Percentiles rank a stretch among this genome's conserved stretches.
Conservation (phyloP, 2,797 vertebrate species). For the Ispidina lecontei region DNA sequence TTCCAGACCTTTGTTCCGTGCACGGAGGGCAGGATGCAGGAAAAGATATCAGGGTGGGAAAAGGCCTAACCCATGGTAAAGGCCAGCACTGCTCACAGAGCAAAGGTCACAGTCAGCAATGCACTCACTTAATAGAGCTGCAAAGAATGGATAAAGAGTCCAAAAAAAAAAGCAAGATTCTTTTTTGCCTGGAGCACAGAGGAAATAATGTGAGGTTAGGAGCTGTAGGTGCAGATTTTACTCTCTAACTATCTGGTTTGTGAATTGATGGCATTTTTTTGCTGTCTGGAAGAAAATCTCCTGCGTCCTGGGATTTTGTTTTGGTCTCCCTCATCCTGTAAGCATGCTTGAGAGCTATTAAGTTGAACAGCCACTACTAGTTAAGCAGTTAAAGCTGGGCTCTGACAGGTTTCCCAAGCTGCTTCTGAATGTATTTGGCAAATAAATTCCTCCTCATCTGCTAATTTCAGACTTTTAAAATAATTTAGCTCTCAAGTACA, state of each 20-base stretch:
- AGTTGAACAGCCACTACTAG: constrained; percentile 44
- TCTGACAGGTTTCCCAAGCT: constrained; percentile 64
- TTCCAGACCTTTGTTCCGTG: constrained; percentile 7
- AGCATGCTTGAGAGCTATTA: constrained; percentile 33
- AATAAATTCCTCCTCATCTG: constrained; percentile 69
- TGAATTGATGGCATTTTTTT: background rate
- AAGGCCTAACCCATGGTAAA: background rate
- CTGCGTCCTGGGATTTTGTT: background rate
- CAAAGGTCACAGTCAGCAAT: constrained; percentile 9
- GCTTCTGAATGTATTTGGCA: constrained; percentile 56
- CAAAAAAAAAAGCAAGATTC: background rate
- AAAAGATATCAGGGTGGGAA: background rate
- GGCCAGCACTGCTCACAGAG: fast-evolving
- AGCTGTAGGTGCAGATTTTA: background rate
- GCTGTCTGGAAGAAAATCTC: constrained; percentile 21
- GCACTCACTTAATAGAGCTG: background rate
- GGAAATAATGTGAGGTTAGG: background rate
- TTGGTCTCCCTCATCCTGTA: background rate
- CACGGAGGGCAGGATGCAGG: background rate
- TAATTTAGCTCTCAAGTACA: constrained; percentile 61
- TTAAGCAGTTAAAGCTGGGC: constrained; percentile 51
- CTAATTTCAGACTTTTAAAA: constrained; percentile 69
- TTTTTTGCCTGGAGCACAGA: background rate
- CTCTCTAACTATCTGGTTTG: background rate
- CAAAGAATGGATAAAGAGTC: background rate